Conservation (phyloP, 2,113 vertebrate genomes). For the Promerops cafer region DNA sequence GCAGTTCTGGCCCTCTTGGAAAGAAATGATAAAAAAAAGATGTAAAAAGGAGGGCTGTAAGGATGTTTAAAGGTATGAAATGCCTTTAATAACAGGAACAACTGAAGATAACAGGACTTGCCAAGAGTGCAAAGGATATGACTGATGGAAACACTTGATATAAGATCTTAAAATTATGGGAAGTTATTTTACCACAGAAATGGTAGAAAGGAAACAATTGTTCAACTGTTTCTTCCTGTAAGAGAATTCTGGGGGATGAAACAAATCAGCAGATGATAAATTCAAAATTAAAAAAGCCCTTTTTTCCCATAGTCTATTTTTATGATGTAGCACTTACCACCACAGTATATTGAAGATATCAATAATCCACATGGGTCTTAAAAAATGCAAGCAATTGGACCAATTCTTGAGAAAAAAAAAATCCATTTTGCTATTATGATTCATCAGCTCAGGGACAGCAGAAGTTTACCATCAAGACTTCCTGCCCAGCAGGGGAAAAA, state of each 20-base stretch:
- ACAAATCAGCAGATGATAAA: background rate
- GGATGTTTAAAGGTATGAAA: background rate
- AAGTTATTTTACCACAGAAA: background rate
- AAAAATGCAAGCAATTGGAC: background rate
- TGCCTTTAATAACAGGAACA: background rate
- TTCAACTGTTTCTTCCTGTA: background rate
- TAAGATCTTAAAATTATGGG: background rate
- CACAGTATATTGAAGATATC: background rate
- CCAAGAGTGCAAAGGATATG: background rate
- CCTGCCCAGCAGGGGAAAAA: background rate
- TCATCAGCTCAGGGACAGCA: background rate
- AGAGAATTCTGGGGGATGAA: background rate
- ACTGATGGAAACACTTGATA: background rate
- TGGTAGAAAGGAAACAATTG: background rate
- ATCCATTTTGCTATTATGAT: background rate
- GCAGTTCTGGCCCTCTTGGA: background rate
- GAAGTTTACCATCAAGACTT: background rate
- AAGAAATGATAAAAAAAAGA: background rate
- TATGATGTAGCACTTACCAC: background rate
- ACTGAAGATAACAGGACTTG: background rate
- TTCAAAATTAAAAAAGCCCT: background rate
- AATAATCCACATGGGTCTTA: background rate
- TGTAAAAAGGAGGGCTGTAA: background rate
- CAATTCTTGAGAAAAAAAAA: background rate
- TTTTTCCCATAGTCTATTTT: background rate